Evolutionary conservation across 2,888 invertebrate species (phyloP).

Genomic region (Eupeodes luniger): DNA sequence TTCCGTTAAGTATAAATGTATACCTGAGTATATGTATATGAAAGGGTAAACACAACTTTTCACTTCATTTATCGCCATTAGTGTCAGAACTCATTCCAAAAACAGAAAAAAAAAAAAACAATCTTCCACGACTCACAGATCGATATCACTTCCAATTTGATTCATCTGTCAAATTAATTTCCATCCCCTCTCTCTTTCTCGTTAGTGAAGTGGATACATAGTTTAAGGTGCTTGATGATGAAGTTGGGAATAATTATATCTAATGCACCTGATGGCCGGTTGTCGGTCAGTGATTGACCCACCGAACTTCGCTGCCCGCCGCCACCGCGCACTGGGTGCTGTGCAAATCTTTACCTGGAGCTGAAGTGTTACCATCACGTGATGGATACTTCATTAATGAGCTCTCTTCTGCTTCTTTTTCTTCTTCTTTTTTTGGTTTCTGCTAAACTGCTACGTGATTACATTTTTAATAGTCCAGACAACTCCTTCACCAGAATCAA

Average conservation of each 20-base stretch:
- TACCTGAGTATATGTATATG: not conserved
- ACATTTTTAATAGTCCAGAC: conserved; percentile 54
- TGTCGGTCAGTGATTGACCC: not conserved
- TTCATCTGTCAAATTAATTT: conserved; percentile 59
- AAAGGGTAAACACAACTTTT: conserved; percentile 48
- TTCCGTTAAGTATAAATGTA: not conserved
- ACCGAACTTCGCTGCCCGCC: not conserved
- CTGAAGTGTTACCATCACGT: not conserved
- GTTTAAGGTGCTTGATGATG: not conserved
- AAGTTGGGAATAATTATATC: not conserved
- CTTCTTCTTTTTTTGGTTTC: too few relatives aligned
- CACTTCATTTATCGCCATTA: conserved; percentile 46
- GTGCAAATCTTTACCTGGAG: too few relatives aligned
- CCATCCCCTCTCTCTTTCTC: not conserved
- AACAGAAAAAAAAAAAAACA: not conserved
- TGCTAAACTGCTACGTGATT: conserved; percentile 53
- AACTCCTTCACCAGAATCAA: not conserved
- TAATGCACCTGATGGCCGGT: conserved; percentile 7
- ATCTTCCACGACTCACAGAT: conserved; percentile 41
- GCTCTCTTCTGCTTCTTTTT: not conserved
- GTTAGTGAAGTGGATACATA: not conserved
- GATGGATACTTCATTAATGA: conserved; percentile 25
- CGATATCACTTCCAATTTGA: conserved; percentile 56
- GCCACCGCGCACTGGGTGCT: too few relatives aligned
- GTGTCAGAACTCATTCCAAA: conserved; percentile 49